Percentiles rank a stretch among this genome's conserved stretches.
Evolutionary conservation across 2,888 invertebrate genomes (phyloP).

Genomic region (Troilus luridus): DNA sequence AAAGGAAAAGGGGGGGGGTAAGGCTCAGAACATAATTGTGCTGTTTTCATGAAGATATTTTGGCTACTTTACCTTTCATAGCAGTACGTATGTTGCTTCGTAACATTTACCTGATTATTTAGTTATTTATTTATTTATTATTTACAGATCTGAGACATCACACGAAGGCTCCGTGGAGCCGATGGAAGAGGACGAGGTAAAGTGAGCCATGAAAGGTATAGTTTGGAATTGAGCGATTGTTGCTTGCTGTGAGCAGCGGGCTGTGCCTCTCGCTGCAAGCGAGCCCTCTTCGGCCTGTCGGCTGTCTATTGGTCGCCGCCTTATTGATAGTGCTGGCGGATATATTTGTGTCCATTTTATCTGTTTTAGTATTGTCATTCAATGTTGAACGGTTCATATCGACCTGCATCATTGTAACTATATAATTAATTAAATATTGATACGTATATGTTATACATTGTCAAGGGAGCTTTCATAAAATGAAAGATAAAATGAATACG

Average conservation of each 20-base stretch:
- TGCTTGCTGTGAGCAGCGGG: not conserved
- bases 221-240: constrained; percentile 33
- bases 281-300: constrained; percentile 3
- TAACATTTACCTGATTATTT: too few relatives aligned
- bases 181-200: constrained; percentile 87
- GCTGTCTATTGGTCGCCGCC: constrained; percentile 9
- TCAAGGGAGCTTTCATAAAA: not conserved
- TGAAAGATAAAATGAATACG: constrained; percentile 42
- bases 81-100: too few relatives aligned
- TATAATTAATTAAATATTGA: constrained; percentile 37
- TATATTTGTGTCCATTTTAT: constrained; percentile 47
- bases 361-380: constrained; percentile 34
- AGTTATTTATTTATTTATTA: not conserved
- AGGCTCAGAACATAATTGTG: too few relatives aligned
- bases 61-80: too few relatives aligned
- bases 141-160: constrained; percentile 69
- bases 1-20: too few relatives aligned
- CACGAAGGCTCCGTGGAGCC: constrained; percentile 83
- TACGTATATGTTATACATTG: constrained; percentile 38
- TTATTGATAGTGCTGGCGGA: not conserved
- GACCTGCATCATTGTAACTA: constrained; percentile 28
- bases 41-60: too few relatives aligned
- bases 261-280: constrained; percentile 4
- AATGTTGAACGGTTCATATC: constrained; percentile 24
- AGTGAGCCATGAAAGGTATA: constrained; percentile 71